Evolutionary conservation across 1,140 invertebrate genomes (phyloP).

Genomic region (Diprion similis): DNA sequence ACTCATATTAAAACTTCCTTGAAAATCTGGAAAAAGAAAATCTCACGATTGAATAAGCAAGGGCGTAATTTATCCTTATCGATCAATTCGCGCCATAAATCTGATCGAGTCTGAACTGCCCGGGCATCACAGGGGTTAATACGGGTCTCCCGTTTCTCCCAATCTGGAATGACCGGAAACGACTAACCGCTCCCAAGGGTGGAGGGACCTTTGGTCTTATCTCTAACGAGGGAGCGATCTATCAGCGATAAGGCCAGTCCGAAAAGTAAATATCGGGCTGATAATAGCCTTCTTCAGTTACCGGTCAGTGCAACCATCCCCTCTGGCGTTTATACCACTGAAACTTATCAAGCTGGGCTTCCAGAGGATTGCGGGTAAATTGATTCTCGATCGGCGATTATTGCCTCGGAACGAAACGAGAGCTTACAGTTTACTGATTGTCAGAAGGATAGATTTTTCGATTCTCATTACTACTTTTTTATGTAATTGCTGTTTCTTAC

Average conservation of each 20-base stretch:
- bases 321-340: too few relatives aligned
- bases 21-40: not conserved
- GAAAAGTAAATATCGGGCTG: slow-evolving; percentile 44
- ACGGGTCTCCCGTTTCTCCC: slow-evolving; percentile 29
- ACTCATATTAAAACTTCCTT: too few relatives aligned
- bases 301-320: not conserved
- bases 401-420: too few relatives aligned
- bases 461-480: too few relatives aligned
- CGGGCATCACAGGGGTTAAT: slow-evolving; percentile 35
- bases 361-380: too few relatives aligned
- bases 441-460: too few relatives aligned
- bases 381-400: too few relatives aligned
- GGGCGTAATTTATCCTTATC: not conserved
- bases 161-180: slow-evolving; percentile 46
- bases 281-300: slow-evolving; percentile 32
- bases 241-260: slow-evolving; percentile 49
- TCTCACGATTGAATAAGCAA: not conserved
- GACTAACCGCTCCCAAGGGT: slow-evolving; percentile 45
- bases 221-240: slow-evolving; percentile 45
- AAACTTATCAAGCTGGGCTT: too few relatives aligned
- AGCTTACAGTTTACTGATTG: too few relatives aligned
- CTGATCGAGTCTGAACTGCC: slow-evolving; percentile 20
- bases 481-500: too few relatives aligned
- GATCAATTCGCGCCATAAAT: slow-evolving; percentile 22
- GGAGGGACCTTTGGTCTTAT: slow-evolving; percentile 33